phyloP scores from a whole-genome alignment of 2,888 invertebrate genomes.

The Harpalus rubripes region DNA sequence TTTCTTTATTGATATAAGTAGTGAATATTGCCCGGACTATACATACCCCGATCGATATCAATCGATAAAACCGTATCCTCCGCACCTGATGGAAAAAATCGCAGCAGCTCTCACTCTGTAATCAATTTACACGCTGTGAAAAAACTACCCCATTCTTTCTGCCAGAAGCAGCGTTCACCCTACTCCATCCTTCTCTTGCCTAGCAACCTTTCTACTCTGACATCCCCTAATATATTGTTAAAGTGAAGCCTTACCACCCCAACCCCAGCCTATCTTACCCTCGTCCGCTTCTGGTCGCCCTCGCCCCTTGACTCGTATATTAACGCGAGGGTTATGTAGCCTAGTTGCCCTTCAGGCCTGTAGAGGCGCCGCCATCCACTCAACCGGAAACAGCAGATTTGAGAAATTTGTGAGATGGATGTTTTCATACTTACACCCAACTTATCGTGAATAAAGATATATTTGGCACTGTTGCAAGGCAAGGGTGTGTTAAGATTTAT shows the following conservation, averaged over 20 bases:
- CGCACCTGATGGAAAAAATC: slow-evolving; percentile 58
- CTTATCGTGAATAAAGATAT: slow-evolving; percentile 52
- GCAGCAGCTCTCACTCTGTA: slow-evolving; percentile 67
- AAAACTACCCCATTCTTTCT: slow-evolving; percentile 70
- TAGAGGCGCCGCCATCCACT: slow-evolving; percentile 38
- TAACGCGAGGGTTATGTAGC: slow-evolving; percentile 47
- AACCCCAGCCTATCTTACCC: slow-evolving; percentile 13
- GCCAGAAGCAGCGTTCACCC: slow-evolving; percentile 67
- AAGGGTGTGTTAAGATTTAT: slow-evolving; percentile 31
- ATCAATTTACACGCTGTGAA: slow-evolving; percentile 72
- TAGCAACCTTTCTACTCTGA: slow-evolving; percentile 50
- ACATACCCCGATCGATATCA: not conserved
- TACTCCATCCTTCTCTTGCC: not conserved
- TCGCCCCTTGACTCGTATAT: slow-evolving; percentile 59
- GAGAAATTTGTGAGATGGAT: slow-evolving; percentile 61
- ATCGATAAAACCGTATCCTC: slow-evolving; percentile 9
- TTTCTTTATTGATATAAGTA: too few species aligned
- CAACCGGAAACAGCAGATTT: slow-evolving; percentile 58
- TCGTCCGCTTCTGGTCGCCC: slow-evolving; percentile 2
- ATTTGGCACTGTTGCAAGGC: slow-evolving; percentile 14
- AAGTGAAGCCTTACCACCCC: slow-evolving; percentile 47
- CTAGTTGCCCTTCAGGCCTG: slow-evolving; percentile 38
- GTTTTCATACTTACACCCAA: slow-evolving; percentile 47
- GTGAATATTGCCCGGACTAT: too few species aligned
- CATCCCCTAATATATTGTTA: slow-evolving; percentile 66